Base-by-base conservation (phyloP, 2,888 invertebrate genomes). In the Hofmannophila pseudospretella region DNA sequence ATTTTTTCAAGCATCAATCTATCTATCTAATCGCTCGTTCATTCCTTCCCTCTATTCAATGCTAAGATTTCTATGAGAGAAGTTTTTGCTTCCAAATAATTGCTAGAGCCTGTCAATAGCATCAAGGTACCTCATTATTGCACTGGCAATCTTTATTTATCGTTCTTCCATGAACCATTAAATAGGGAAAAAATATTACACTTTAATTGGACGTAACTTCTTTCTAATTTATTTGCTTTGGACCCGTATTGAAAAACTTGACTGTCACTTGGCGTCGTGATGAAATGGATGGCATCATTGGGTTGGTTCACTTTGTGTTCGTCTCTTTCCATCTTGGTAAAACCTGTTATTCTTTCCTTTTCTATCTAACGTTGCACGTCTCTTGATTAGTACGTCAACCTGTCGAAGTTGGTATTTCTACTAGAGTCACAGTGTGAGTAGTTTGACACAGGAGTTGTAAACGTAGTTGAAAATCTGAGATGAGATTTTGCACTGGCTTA, bases 341-440 rank as follows among this genome's bases (percentile, higher is more conserved):
- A 41, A 42, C 49, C 28, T 39, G 38, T 57, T 41, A 29, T 35
- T 33, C 47, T 55, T 47, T 61, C 58, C 56, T 51, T 64, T 50
- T 67, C 59, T 48, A 44, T 55, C 53, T 54, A 53, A 58, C 51
- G 51, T 42, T 42, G 54, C 49, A 53, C 56, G 56, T 61, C 53
- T 57, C 60, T 61, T 66, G 69, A 74, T 73, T 71, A 67, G 70
- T 58, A 60, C 68, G 59, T 70, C 67, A 72, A 70, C 67, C 64
- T 42, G 42, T 45, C 29, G 29, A 16, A 10, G 30, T 31, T 26
- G 20, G 34, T 38, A 26, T 38, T 38, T 32, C 39, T 36, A 35
- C 30, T 30, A 9, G 31, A 25, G 23, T 10, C 31, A 25, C 37
- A 12, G 16, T 16, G 16, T 16, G 16, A 16, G 16, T 16, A 5